Conservation (phyloP, 2,888 invertebrate genomes). For the Ditylenchus weischeri region DNA sequence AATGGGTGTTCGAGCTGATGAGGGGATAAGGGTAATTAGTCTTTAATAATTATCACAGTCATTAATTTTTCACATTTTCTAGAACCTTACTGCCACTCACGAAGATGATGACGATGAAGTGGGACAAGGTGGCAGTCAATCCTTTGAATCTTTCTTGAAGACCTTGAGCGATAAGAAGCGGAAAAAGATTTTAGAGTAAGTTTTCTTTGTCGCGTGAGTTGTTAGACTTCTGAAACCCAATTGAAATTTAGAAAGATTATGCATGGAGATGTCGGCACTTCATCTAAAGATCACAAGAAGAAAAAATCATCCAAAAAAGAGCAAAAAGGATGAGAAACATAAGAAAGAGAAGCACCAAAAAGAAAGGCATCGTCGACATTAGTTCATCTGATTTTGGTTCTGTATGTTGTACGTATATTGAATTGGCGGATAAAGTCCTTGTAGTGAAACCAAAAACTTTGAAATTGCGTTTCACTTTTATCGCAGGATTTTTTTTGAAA, state of each 20-base stretch:
- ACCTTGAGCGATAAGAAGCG: slow-evolving; percentile 46
- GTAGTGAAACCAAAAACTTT: too few species aligned
- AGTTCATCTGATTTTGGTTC: too few species aligned
- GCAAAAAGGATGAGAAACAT: slow-evolving; percentile 28
- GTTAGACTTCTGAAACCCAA: background rate
- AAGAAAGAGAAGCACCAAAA: slow-evolving; percentile 24
- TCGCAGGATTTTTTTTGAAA: too few species aligned
- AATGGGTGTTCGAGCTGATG: slow-evolving; percentile 37
- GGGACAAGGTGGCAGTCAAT: slow-evolving; percentile 17
- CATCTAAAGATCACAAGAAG: slow-evolving; percentile 26
- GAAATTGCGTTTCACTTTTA: too few species aligned
- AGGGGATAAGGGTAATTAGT: slow-evolving; percentile 32
- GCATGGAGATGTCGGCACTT: slow-evolving; percentile 10
- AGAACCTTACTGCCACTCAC: slow-evolving; percentile 26
- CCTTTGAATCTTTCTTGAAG: slow-evolving; percentile 42
- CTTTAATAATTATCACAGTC: background rate
- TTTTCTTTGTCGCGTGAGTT: background rate
- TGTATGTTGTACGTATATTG: too few species aligned
- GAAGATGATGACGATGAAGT: slow-evolving; percentile 14
- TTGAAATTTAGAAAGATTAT: slow-evolving; percentile 28
- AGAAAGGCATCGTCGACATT: slow-evolving; percentile 10
- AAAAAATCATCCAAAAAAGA: slow-evolving; percentile 33
- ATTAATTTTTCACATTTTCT: background rate
- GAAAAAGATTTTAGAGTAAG: slow-evolving; percentile 44
- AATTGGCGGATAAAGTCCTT: too few species aligned